These are phyloP conservation scores for Romanogobio albipinnatus DNA, from an alignment of 2,113 vertebrate genomes.

Conservation along the genomic window DNA sequence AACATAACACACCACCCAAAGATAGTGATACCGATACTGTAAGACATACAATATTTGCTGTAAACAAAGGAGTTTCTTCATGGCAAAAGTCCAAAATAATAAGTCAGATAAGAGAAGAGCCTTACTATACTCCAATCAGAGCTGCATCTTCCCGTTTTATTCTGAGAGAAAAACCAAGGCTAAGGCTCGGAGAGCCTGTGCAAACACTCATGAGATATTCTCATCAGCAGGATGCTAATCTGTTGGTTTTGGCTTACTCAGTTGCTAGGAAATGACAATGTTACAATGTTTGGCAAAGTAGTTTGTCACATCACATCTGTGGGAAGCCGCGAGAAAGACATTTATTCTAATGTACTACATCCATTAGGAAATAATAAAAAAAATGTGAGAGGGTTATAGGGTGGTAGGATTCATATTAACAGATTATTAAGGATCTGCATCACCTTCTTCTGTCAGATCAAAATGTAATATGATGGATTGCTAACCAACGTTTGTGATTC, in stretches of 20 bases:
- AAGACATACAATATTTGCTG: not conserved
- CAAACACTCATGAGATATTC: constrained; percentile 28
- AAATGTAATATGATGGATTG: not conserved
- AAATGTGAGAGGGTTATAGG: constrained; percentile 2
- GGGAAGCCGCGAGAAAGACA: not conserved
- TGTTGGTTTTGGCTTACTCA: constrained; percentile 37
- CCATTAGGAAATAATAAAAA: not conserved
- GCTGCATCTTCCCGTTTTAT: not conserved
- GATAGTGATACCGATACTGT: not conserved
- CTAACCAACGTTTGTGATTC: not conserved
- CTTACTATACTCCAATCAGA: not conserved
- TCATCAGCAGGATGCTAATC: constrained; percentile 45
- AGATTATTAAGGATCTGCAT: not conserved
- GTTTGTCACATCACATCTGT: constrained; percentile 24
- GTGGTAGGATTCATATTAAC: not conserved
- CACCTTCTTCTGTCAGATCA: not conserved
- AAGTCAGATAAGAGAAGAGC: not conserved
- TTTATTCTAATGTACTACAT: constrained; percentile 11
- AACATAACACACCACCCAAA: not conserved
- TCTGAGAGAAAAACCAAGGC: not conserved
- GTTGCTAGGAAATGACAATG: constrained; percentile 33
- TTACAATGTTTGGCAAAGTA: not conserved
- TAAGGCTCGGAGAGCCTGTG: not conserved
- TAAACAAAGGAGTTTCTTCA: not conserved
- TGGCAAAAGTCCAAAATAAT: constrained; percentile 6